Conservation (phyloP, 2,113 vertebrate species). For the Xenus cinereus region DNA sequence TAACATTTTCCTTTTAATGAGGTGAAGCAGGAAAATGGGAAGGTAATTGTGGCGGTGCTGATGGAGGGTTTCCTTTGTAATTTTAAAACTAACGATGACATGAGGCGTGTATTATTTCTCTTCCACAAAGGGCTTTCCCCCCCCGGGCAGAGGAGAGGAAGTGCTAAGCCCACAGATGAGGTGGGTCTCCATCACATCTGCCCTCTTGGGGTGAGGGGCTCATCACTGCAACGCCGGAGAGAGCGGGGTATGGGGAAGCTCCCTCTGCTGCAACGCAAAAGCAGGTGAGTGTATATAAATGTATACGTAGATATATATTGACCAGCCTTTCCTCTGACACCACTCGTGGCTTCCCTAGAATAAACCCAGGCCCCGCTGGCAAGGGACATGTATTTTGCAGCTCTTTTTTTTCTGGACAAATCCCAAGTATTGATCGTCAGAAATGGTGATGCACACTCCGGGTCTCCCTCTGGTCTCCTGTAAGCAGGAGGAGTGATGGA, state of each 20-base stretch:
- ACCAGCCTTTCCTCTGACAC: background rate
- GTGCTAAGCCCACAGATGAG: accelerated
- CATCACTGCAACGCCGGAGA: background rate
- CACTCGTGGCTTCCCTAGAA: background rate
- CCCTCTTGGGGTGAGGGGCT: background rate
- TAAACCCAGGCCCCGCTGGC: background rate
- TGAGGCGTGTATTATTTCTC: background rate
- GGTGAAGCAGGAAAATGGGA: conserved; percentile 46
- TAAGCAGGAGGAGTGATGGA: background rate
- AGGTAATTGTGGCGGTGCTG: conserved; percentile 29
- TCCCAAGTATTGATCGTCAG: background rate
- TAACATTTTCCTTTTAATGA: conserved; percentile 56
- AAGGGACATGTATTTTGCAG: background rate
- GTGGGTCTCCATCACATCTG: background rate
- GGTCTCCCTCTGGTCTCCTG: background rate
- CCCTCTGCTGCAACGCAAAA: background rate
- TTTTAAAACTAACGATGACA: background rate
- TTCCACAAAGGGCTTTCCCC: background rate
- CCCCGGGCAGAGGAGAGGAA: background rate
- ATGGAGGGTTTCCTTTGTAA: background rate
- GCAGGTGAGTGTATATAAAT: background rate
- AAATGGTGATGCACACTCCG: accelerated
- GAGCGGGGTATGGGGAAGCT: accelerated
- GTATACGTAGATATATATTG: background rate
- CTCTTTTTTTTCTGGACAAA: background rate